Evolutionary conservation across 2,113 vertebrate species (phyloP).

Genomic region (Pipra filicauda): DNA sequence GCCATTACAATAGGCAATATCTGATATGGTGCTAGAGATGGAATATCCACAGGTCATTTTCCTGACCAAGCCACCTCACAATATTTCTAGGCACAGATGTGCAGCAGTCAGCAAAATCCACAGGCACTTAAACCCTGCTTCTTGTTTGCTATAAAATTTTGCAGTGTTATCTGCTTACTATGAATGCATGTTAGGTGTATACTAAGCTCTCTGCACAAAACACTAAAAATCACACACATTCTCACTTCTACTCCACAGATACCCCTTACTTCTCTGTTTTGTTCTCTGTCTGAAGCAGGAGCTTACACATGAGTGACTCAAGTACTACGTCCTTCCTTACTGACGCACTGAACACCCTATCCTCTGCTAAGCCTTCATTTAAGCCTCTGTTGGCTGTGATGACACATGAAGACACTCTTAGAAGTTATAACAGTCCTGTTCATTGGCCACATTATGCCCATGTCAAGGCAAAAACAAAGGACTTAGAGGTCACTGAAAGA

Average conservation of each 20-base stretch:
- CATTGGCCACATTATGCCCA: not conserved
- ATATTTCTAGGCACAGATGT: not conserved
- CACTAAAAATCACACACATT: not conserved
- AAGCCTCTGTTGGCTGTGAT: not conserved
- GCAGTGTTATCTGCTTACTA: not conserved
- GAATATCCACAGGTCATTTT: not conserved
- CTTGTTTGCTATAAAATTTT: not conserved
- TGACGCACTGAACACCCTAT: not conserved
- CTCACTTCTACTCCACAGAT: not conserved
- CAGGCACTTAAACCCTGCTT: not conserved
- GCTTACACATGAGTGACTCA: not conserved
- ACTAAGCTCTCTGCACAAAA: not conserved
- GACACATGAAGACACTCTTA: not conserved
- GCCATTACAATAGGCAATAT: not conserved
- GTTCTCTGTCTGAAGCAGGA: not conserved
- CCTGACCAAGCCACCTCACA: accelerated
- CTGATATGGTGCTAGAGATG: not conserved
- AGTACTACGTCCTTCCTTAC: not conserved
- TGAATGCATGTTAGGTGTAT: accelerated
- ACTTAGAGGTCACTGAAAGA: not conserved
- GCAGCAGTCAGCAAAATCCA: not conserved
- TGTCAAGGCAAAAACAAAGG: not conserved
- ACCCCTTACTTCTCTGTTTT: not conserved
- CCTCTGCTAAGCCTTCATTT: not conserved
- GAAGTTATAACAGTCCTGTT: not conserved